Conservation (phyloP, 2,888 invertebrate genomes). For the Odiellus spinosus region DNA sequence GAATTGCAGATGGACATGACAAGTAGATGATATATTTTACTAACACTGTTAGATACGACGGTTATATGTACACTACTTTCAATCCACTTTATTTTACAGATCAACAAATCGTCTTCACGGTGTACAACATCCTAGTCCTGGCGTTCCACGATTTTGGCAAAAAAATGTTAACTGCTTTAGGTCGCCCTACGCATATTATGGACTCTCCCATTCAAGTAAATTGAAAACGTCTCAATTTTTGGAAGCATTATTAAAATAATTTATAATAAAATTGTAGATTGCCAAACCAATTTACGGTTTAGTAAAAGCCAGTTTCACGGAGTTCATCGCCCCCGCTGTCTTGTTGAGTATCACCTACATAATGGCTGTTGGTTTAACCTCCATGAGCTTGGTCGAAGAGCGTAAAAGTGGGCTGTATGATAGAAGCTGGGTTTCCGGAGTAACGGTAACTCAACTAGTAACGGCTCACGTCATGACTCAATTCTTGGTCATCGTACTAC, state of each 20-base stretch:
- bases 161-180: conserved; percentile 52
- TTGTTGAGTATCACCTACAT: conserved; percentile 73
- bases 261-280: too few species aligned
- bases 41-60: too few species aligned
- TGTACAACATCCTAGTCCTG: conserved; percentile 67
- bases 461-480: conserved; percentile 87
- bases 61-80: too few species aligned
- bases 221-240: too few species aligned
- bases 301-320: conserved; percentile 64
- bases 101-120: conserved; percentile 81
- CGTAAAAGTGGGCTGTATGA: conserved; percentile 79
- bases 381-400: conserved; percentile 76
- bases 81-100: too few species aligned
- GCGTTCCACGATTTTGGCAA: conserved; percentile 70
- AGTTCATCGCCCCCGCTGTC: conserved; percentile 67
- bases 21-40: conserved; percentile 12
- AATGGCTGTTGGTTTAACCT: conserved; percentile 83
- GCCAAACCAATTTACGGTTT: conserved; percentile 19
- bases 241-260: too few species aligned
- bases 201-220: conserved; percentile 16
- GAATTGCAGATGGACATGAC: conserved; percentile 85
- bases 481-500: conserved; percentile 87
- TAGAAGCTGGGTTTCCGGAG: conserved; percentile 85
- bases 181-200: conserved; percentile 69
- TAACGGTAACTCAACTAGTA: conserved; percentile 75